Evolutionary conservation across 2,888 invertebrate genomes (phyloP), one percentile per base, ranked within the genome.

Genomic region (Mechanitis messenoides): DNA sequence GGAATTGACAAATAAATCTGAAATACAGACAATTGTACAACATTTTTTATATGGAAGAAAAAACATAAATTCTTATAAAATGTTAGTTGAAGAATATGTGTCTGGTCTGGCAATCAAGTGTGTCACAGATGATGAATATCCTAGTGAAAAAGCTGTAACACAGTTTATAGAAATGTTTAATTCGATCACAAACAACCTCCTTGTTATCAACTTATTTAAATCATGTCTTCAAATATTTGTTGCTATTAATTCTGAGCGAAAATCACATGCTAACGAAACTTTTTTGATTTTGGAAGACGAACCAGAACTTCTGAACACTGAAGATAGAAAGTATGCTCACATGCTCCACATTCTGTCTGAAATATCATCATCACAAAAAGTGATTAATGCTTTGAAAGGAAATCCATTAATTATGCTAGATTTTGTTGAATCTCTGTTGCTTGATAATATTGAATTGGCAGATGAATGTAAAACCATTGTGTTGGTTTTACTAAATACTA

Each of bases 311-410:
- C 64, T 87, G 28, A 72, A 75, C 71, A 71, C 76, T 62, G 65
- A 72, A 64, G 81, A 87, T 78, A 76, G 80, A 67, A 78, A 86
- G 57, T 91, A 91, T 77, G 75, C 88, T 35, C 73, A 80, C 3
- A 83, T 91, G 62, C 85, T 92, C 46, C 90, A 91, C 61, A 68
- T 92, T 53, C 79, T 93, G 33, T 87, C 91, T 61, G 87, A 89
- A 70, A 80, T 92, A 73, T 81, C 91, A 2, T 84, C 84, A 61
- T 83, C 84, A 65, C 80, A 85, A 59, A 82, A 83, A 71, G 77
- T 92, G 42, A 79, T 90, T 50, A 74, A 75, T 57, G 71, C 78
- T 58, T 76, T 92, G 50, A 91, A 84, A 73, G 73, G 77, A 31
- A 82, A 88, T 67, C 91, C 92, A 3, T 67, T 73, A 9, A 77